Evolutionary conservation across 2,113 vertebrate species (phyloP).

Genomic region (Toxotes jaculatrix): DNA sequence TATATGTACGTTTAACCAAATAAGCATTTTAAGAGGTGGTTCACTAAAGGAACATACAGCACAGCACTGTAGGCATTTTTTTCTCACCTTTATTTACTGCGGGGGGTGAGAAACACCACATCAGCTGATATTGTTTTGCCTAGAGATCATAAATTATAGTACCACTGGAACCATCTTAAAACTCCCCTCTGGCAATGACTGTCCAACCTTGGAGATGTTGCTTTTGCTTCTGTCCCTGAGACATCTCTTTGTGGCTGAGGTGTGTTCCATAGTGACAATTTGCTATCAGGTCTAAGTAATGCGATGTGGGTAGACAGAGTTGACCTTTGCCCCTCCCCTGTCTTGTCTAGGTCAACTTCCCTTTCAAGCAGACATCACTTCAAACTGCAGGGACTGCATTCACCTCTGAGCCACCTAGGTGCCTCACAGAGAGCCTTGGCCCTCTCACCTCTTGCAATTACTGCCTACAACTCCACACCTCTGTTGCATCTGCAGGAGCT

Average conservation of each 20-base stretch:
- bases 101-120: constrained; percentile 6
- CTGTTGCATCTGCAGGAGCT: constrained; percentile 52
- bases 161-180: constrained; percentile 46
- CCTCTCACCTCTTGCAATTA: constrained; percentile 70
- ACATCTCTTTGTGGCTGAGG: constrained; percentile 66
- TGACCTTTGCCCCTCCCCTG: constrained; percentile 64
- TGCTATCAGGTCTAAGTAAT: constrained; percentile 70
- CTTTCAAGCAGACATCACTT: constrained; percentile 72
- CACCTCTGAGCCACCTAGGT: constrained; percentile 68
- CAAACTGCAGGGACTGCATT: constrained; percentile 67
- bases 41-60: constrained; percentile 6
- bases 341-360: constrained; percentile 74
- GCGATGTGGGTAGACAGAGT: constrained; percentile 60
- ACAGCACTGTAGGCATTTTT: constrained; percentile 5
- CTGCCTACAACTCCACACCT: constrained; percentile 35
- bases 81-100: constrained; percentile 41
- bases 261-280: constrained; percentile 70
- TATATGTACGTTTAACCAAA: not conserved
- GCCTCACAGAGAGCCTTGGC: constrained; percentile 48
- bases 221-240: constrained; percentile 56
- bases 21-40: not conserved
- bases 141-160: constrained; percentile 14
- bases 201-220: constrained; percentile 50
- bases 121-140: constrained; percentile 24
- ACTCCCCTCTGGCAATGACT: constrained; percentile 53